Evolutionary conservation across 2,113 vertebrate genomes (phyloP).

Genomic region (Rostratula benghalensis): DNA sequence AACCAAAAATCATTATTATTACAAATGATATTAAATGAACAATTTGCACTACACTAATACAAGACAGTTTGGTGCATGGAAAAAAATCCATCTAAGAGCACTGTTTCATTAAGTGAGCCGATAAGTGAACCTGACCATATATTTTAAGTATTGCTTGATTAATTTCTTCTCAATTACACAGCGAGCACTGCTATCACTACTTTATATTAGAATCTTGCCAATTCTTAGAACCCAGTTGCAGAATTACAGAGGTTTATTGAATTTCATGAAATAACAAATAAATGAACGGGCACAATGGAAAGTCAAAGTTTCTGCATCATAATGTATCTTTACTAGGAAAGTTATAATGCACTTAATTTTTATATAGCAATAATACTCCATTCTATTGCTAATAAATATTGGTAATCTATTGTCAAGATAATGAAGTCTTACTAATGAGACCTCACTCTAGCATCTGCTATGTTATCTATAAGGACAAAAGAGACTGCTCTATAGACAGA

Average conservation of each 20-base stretch:
- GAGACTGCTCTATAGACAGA: not conserved
- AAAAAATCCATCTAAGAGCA: not conserved
- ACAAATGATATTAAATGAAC: constrained; percentile 1
- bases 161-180: not conserved
- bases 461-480: not conserved
- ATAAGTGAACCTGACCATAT: not conserved
- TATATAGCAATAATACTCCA: not conserved
- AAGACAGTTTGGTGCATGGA: not conserved
- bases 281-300: not conserved
- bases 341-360: not conserved
- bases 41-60: not conserved
- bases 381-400: not conserved
- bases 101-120: constrained; percentile 8
- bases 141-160: constrained; percentile 18
- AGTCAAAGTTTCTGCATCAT: not conserved
- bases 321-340: not conserved
- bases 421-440: not conserved
- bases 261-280: not conserved
- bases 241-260: not conserved
- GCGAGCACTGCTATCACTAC: not conserved
- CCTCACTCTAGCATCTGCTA: not conserved
- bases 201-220: not conserved
- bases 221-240: not conserved
- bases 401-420: not conserved
- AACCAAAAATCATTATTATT: not conserved